Percentiles rank a stretch among this genome's conserved stretches.
These are phyloP conservation scores for Catamblyrhynchus diadema DNA, from an alignment of 2,797 vertebrate species.

Conservation along the genomic window DNA sequence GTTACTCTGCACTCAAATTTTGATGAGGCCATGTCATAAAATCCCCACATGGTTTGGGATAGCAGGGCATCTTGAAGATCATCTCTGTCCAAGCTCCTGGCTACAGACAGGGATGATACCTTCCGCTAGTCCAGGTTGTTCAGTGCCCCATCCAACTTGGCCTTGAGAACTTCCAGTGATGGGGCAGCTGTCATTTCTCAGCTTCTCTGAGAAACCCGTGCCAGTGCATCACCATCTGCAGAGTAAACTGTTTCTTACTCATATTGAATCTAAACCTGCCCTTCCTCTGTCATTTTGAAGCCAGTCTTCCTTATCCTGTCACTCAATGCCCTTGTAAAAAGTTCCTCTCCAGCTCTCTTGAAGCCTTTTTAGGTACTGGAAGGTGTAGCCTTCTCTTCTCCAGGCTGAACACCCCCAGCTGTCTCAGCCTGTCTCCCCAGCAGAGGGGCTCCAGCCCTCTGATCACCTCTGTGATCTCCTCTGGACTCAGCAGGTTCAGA, in stretches of 20 bases:
- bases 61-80: background rate
- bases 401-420: background rate
- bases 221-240: background rate
- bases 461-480: background rate
- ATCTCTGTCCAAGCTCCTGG: background rate
- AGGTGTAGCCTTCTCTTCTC: background rate
- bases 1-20: background rate
- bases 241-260: background rate
- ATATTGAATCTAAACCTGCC: background rate
- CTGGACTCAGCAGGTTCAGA: background rate
- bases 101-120: background rate
- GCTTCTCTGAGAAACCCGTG: background rate
- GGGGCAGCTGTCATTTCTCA: background rate
- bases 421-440: background rate
- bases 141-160: background rate
- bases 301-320: background rate
- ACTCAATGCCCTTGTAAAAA: background rate
- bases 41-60: background rate
- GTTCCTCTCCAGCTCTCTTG: background rate
- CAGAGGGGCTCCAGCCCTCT: background rate
- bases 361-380: background rate
- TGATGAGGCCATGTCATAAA: background rate
- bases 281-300: background rate
- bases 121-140: background rate
- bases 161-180: background rate